phyloP scores from a whole-genome alignment of 2,113 vertebrate species.

The Pteropus alecto region DNA sequence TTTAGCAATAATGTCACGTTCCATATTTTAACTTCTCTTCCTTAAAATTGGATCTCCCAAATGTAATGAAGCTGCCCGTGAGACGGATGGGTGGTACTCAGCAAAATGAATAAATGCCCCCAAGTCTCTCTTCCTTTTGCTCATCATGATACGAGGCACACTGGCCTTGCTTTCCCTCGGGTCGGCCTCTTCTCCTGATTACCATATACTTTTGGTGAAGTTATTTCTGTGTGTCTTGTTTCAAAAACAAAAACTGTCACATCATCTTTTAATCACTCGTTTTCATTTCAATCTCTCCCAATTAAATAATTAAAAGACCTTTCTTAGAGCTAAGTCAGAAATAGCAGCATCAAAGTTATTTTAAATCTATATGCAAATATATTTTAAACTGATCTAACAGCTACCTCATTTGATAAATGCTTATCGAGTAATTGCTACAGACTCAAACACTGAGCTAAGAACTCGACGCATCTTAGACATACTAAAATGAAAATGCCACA shows the following conservation, averaged over 20 bases:
- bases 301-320: conserved; percentile 11
- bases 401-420: conserved; percentile 22
- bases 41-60: conserved; percentile 17
- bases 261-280: background rate
- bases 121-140: background rate
- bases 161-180: background rate
- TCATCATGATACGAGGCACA: background rate
- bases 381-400: background rate
- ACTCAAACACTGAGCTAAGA: background rate
- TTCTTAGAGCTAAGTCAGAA: conserved; percentile 22
- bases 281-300: conserved; percentile 19
- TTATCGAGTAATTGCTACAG: conserved; percentile 15
- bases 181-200: background rate
- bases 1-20: background rate
- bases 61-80: background rate
- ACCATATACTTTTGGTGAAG: background rate
- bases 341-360: background rate
- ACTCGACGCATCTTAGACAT: background rate
- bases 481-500: conserved; percentile 9
- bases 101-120: background rate
- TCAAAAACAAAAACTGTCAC: background rate
- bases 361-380: conserved; percentile 42
- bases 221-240: background rate
- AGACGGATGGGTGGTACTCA: background rate
- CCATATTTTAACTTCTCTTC: background rate